phyloP scores from a whole-genome alignment of 2,888 invertebrate species.

The Coronaproctus castanopsis region DNA sequence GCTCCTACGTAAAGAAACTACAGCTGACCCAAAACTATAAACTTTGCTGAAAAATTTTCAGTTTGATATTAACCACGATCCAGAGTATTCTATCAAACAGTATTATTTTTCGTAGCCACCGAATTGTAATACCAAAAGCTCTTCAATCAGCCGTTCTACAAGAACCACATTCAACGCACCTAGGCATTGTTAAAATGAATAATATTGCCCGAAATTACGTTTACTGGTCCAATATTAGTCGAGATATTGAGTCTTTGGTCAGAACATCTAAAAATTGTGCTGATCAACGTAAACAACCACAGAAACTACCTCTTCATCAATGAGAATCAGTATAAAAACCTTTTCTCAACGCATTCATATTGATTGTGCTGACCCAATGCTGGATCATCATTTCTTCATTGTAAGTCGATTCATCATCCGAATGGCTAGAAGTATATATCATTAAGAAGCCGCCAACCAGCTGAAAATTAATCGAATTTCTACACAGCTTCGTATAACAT shows the following conservation, averaged over 20 bases:
- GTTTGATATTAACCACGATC: too few species aligned
- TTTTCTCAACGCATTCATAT: slow-evolving; percentile 15
- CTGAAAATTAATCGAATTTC: background rate
- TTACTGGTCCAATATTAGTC: slow-evolving; percentile 20
- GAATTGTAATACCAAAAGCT: slow-evolving; percentile 15
- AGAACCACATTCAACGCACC: slow-evolving; percentile 20
- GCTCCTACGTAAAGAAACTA: slow-evolving; percentile 6
- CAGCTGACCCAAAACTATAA: background rate
- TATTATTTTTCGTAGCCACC: slow-evolving; percentile 10
- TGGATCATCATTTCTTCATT: background rate
- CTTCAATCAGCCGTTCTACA: slow-evolving; percentile 16
- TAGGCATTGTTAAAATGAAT: slow-evolving; percentile 22
- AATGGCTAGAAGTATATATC: slow-evolving; percentile 1
- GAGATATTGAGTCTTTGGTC: slow-evolving; percentile 18
- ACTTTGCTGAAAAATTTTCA: too few species aligned
- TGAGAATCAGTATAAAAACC: slow-evolving; percentile 19
- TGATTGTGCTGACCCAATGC: slow-evolving; percentile 3
- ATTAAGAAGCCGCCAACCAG: background rate
- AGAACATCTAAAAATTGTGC: slow-evolving; percentile 18
- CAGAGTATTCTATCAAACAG: too few species aligned
- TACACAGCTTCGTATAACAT: slow-evolving; percentile 1
- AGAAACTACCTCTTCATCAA: slow-evolving; percentile 19
- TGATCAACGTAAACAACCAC: slow-evolving; percentile 18
- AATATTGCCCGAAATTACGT: slow-evolving; percentile 19
- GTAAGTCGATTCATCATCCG: background rate